Evolutionary conservation across 2,113 vertebrate genomes (phyloP), one percentile per base, ranked within the genome.

Genomic region (Ctenomys sociabilis): DNA sequence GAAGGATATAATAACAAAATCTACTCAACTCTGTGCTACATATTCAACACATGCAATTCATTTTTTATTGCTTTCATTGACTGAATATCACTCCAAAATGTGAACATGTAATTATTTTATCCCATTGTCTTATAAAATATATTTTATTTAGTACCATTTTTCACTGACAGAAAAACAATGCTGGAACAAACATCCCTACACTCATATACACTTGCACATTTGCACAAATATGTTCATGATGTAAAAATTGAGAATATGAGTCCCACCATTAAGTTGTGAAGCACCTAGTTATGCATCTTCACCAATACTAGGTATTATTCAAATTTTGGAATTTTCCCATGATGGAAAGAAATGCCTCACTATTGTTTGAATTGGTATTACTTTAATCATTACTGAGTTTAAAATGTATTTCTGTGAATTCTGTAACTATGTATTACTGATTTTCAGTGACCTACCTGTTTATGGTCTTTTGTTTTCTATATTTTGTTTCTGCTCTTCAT

Each of bases 11-110:
- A 70, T 40, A 95, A 86, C 59, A 66, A 82, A 97, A 96, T 28
- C 16, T 28, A 70, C 54, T 84, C 13, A 90, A 84, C 7, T 72
- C 66, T 86, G 32, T 3, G 64, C 49, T 30, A 32, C 5, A 19
- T 72, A 72, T 90, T 70, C 26, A 68, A 17, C 9, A 85, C 54
- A 59, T 77, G 5, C 7, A 95, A 30, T 70, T 84, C 28, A 49
- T 21, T 81, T 96, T 95, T 95, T 91, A 78, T 91, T 96, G 95
- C 43, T 86, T 95, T 75, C 63, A 86, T 54, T 68, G 40, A 89
- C 7, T 63, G 35, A 72, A 64, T 92, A 68, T n/a, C 64, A 85
- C 92, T 88, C 72, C 61, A 52, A 43, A 81, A 82, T 66, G 66
- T 40, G 21, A 93, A 73, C 70, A 72, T 14, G 80, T 32, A 66